Evolutionary conservation across 2,113 vertebrate genomes (phyloP).

Genomic region (Procapra przewalskii): DNA sequence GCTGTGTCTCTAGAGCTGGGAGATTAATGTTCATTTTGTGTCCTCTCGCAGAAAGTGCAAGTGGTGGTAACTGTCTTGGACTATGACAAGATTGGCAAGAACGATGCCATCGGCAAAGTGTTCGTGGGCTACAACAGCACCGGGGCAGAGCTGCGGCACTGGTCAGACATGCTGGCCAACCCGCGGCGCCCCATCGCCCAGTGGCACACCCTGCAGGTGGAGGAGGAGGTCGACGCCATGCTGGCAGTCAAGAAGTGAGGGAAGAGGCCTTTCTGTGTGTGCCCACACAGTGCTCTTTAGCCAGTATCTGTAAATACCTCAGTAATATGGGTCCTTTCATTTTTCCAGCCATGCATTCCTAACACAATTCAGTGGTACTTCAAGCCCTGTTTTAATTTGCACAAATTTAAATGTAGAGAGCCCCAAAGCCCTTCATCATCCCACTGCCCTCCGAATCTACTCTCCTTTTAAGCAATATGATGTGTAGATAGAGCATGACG

Average conservation of each 20-base stretch:
- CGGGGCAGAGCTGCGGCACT: slow-evolving; percentile 96
- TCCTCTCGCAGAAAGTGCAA: slow-evolving; percentile 94
- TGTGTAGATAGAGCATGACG: slow-evolving; percentile 99
- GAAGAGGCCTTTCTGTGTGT: slow-evolving; percentile 87
- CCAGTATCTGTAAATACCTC: slow-evolving; percentile 99
- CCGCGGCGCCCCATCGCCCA: slow-evolving; percentile 98
- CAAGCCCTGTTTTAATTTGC: slow-evolving; percentile 84
- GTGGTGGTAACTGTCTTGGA: slow-evolving; percentile 99
- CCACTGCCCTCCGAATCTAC: slow-evolving; percentile 85
- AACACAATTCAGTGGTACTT: slow-evolving; percentile 82
- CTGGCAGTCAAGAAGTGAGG: slow-evolving; percentile 96
- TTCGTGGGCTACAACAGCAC: slow-evolving; percentile 99
- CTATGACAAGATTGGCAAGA: slow-evolving; percentile 99
- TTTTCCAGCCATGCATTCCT: slow-evolving; percentile 84
- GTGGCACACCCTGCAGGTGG: slow-evolving; percentile 96
- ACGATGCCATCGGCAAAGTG: slow-evolving; percentile 98
- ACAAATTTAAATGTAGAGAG: slow-evolving; percentile 85
- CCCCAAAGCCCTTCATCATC: slow-evolving; percentile 78
- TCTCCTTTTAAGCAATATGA: slow-evolving; percentile 99
- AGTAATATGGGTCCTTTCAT: slow-evolving; percentile 94
- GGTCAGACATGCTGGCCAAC: slow-evolving; percentile 99
- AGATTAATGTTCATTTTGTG: slow-evolving; percentile 9
- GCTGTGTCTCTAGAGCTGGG: neutral
- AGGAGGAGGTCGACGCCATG: slow-evolving; percentile 97
- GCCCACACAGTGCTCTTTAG: slow-evolving; percentile 96